Percentiles rank a stretch among this genome's conserved stretches.
Evolutionary conservation across 2,797 vertebrate genomes (phyloP).

Genomic region (Alcedo quadribrachys): DNA sequence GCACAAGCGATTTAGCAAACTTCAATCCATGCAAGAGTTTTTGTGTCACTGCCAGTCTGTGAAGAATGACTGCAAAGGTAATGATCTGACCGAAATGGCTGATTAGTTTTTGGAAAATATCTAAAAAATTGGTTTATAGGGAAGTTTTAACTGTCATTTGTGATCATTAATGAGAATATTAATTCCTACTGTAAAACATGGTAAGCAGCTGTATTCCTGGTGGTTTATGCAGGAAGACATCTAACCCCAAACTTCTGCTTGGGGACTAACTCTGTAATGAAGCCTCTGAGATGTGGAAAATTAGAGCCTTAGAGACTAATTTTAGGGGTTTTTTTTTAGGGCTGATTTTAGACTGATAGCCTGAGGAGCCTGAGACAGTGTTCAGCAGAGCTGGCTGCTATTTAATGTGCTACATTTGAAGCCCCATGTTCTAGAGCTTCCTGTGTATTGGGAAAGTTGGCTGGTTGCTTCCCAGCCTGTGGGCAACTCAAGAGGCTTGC

Average conservation of each 20-base stretch:
- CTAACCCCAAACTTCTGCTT: not conserved
- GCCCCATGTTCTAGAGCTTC: not conserved
- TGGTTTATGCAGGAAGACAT: not conserved
- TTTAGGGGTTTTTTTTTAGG: not conserved
- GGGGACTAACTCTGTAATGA: not conserved
- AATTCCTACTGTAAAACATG: not conserved
- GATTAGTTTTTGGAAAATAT: conserved; percentile 32
- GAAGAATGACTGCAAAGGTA: conserved; percentile 46
- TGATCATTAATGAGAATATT: not conserved
- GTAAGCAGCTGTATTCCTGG: not conserved
- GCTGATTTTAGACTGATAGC: not conserved
- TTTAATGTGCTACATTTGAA: not conserved
- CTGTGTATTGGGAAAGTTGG: accelerated
- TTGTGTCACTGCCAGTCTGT: conserved; percentile 18
- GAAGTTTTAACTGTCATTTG: not conserved
- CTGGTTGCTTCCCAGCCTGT: not conserved
- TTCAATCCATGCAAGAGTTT: conserved; percentile 8
- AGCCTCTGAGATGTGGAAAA: not conserved
- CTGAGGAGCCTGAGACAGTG: not conserved
- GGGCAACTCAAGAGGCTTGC: not conserved
- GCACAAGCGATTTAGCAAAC: conserved; percentile 36
- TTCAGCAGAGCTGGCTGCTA: not conserved
- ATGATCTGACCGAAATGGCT: not conserved
- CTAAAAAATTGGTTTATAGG: not conserved
- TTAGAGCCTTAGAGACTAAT: too few relatives aligned